These are phyloP conservation scores for Euglossa dilemma DNA, from an alignment of 1,140 invertebrate species.

Conservation along the genomic window DNA sequence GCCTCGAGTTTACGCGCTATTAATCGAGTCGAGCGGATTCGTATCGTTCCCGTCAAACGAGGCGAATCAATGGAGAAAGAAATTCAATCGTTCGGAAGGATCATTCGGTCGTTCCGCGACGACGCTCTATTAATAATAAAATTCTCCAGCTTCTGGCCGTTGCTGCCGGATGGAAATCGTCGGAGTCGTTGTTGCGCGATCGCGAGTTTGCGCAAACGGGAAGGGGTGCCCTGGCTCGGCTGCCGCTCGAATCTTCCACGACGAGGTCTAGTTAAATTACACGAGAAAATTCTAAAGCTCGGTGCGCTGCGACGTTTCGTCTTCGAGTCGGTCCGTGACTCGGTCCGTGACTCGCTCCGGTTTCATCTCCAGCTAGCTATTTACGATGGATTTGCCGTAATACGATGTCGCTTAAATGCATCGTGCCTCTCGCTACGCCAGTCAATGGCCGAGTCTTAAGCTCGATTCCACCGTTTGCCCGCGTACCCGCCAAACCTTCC, in stretches of 20 bases:
- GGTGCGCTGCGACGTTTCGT: not conserved
- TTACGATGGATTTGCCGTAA: constrained; percentile 49
- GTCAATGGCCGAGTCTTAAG: not conserved
- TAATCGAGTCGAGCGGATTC: not conserved
- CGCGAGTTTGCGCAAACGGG: not conserved
- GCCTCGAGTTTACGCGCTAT: not conserved
- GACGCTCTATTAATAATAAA: constrained; percentile 25
- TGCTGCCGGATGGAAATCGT: not conserved
- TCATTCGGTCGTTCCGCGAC: not conserved
- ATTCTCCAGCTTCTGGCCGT: not conserved
- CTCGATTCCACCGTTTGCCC: not conserved
- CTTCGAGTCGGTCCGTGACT: not conserved
- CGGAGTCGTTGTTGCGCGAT: not conserved
- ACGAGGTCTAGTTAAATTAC: constrained; percentile 56
- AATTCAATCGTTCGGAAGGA: not conserved
- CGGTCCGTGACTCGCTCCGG: not conserved
- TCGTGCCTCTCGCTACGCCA: not conserved
- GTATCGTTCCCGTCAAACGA: not conserved
- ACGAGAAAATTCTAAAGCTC: constrained; percentile 38
- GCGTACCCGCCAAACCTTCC: constrained; percentile 2
- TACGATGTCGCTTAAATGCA: constrained; percentile 29
- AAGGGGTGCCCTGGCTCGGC: not conserved
- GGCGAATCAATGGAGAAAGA: constrained; percentile 33
- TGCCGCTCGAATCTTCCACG: not conserved
- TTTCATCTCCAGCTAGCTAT: constrained; percentile 34